Evolutionary conservation across 2,797 vertebrate genomes (phyloP).

Genomic region (Tenualosa thibaudeaui): DNA sequence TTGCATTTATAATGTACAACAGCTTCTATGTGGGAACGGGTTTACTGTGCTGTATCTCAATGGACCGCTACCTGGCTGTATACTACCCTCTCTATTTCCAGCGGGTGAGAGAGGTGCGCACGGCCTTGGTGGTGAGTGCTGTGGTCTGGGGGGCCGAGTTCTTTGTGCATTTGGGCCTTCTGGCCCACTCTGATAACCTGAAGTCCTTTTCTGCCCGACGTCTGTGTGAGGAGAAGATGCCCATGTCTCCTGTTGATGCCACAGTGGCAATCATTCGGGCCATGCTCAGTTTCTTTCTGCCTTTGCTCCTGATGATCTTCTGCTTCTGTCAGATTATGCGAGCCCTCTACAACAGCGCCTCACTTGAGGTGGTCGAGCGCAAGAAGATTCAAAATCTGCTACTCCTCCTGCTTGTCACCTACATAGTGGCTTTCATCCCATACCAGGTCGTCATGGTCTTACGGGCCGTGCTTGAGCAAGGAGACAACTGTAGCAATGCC

Average conservation of each 20-base stretch:
- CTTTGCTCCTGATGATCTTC: slow-evolving; percentile 56
- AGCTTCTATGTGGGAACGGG: slow-evolving; percentile 65
- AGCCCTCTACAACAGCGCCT: slow-evolving; percentile 46
- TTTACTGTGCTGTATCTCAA: slow-evolving; percentile 65
- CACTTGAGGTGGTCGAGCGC: slow-evolving; percentile 49
- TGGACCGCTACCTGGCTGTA: slow-evolving; percentile 60
- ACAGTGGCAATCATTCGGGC: slow-evolving; percentile 28
- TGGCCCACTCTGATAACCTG: slow-evolving; percentile 55
- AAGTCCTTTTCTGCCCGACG: slow-evolving; percentile 38
- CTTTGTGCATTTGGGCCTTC: slow-evolving; percentile 40
- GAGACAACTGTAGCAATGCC: slow-evolving; percentile 36
- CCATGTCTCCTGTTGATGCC: slow-evolving; percentile 24
- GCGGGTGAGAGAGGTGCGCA: slow-evolving; percentile 50
- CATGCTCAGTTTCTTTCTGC: slow-evolving; percentile 54
- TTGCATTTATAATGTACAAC: slow-evolving; percentile 61
- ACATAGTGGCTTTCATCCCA: slow-evolving; percentile 58
- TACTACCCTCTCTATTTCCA: slow-evolving; percentile 59
- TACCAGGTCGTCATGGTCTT: slow-evolving; percentile 64
- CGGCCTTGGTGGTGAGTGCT: slow-evolving; percentile 44
- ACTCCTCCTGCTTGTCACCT: slow-evolving; percentile 55
- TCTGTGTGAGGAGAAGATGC: slow-evolving; percentile 34
- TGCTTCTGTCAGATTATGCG: slow-evolving; percentile 59
- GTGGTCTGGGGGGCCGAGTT: slow-evolving; percentile 58
- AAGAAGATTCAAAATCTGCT: slow-evolving; percentile 58
- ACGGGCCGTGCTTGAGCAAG: slow-evolving; percentile 50